phyloP scores from a whole-genome alignment of 2,113 vertebrate species.

The Perca schrenkii region DNA sequence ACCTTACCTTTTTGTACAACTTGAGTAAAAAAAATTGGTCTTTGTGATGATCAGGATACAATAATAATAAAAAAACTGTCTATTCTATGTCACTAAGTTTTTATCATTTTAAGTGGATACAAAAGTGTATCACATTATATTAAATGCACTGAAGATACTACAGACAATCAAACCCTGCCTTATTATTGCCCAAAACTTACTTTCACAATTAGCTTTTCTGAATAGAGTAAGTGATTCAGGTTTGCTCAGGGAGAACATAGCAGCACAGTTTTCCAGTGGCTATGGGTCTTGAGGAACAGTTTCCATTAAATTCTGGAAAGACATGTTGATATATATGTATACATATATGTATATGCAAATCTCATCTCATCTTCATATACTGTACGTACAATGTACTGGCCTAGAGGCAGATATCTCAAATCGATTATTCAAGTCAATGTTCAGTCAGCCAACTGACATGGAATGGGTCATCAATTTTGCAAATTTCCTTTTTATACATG shows the following conservation, averaged over 20 bases:
- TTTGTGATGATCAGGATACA: constrained; percentile 5
- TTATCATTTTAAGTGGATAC: not conserved
- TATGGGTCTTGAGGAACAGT: too few relatives aligned
- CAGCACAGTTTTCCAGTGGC: not conserved
- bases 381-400: too few relatives aligned
- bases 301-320: too few relatives aligned
- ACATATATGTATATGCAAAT: too few relatives aligned
- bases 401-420: too few relatives aligned
- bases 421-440: too few relatives aligned
- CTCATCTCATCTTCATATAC: too few relatives aligned
- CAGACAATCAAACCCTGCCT: not conserved
- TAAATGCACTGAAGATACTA: constrained; percentile 4
- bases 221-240: not conserved
- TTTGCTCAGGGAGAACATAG: too few relatives aligned
- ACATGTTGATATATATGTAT: too few relatives aligned
- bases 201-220: not conserved
- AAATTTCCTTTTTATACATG: too few relatives aligned
- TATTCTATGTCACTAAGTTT: not conserved
- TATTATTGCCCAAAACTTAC: not conserved
- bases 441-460: too few relatives aligned
- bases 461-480: too few relatives aligned
- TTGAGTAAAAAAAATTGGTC: not conserved
- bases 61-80: not conserved
- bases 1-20: not conserved
- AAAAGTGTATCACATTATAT: not conserved